A percentile compares a stretch with the other conserved stretches of the same genome.
Evolutionary conservation across 2,113 vertebrate genomes (phyloP).

Genomic region (Geothlypis trichas): DNA sequence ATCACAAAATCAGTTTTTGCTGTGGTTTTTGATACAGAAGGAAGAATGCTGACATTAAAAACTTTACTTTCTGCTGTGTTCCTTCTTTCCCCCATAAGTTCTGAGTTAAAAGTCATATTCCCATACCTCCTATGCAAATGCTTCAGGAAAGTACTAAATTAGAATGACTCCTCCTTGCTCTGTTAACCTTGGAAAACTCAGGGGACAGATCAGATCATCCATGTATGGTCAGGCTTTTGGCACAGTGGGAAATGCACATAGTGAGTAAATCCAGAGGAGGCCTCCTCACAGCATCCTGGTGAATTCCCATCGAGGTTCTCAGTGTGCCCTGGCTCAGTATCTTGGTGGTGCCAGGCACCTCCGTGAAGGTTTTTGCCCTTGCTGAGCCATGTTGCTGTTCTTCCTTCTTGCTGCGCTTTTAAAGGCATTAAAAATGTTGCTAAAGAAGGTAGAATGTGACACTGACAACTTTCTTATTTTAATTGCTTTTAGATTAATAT

Average conservation of each 20-base stretch:
- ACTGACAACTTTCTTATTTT: conserved; percentile 37
- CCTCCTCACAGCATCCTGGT: neutral
- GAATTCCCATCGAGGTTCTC: neutral
- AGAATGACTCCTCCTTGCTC: neutral
- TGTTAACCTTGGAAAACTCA: neutral
- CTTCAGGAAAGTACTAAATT: neutral
- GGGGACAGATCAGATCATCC: neutral
- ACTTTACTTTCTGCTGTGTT: neutral
- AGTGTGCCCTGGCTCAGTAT: accelerated
- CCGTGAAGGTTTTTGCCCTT: neutral
- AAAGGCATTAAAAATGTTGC: neutral
- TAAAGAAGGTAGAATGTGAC: neutral
- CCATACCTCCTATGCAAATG: neutral
- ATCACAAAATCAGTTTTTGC: neutral
- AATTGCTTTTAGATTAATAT: conserved; percentile 53
- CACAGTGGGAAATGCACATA: neutral
- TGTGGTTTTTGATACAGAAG: neutral
- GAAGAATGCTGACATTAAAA: neutral
- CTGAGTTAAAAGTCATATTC: neutral
- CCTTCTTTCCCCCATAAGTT: neutral
- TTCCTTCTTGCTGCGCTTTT: neutral
- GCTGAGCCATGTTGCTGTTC: neutral
- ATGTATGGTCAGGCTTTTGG: conserved; percentile 6
- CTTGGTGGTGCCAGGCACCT: neutral
- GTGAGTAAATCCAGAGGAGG: neutral